Evolutionary conservation across 2,888 invertebrate genomes (phyloP).

Genomic region (Brachyptera putata): DNA sequence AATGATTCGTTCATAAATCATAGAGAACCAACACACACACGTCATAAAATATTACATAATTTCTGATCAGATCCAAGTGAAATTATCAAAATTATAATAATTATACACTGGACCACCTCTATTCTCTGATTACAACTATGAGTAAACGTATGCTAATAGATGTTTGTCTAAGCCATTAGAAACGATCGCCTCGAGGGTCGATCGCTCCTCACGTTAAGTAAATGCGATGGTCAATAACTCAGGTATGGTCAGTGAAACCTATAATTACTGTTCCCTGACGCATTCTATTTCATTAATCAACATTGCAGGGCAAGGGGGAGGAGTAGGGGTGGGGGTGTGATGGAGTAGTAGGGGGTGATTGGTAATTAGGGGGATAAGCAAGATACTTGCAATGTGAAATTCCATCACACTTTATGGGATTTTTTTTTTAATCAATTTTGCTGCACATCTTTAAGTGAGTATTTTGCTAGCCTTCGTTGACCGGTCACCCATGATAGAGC

Average conservation of each 20-base stretch:
- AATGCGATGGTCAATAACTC: conserved; percentile 28
- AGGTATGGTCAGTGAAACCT: conserved; percentile 26
- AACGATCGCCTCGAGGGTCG: conserved; percentile 8
- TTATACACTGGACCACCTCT: conserved; percentile 8
- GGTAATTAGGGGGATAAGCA: conserved; percentile 1
- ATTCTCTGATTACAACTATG: neutral
- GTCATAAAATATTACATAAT: conserved; percentile 2
- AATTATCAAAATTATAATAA: conserved; percentile 7
- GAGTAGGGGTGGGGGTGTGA: too few species aligned
- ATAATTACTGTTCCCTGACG: conserved; percentile 17
- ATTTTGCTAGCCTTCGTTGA: too few species aligned
- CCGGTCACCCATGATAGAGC: too few species aligned
- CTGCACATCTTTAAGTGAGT: too few species aligned
- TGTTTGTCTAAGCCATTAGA: conserved; percentile 16
- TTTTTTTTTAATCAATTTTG: too few species aligned
- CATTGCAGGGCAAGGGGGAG: neutral
- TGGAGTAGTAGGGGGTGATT: neutral
- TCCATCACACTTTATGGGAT: too few species aligned
- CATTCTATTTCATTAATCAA: conserved; percentile 6
- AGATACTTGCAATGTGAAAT: neutral
- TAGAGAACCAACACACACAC: too few species aligned
- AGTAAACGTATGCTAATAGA: conserved; percentile 12
- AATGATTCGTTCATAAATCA: too few species aligned
- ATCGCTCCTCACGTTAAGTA: conserved; percentile 25
- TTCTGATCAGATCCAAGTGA: conserved; percentile 1